These are phyloP conservation scores for Dicrostonyx torquatus DNA, from an alignment of 2,797 vertebrate genomes.

Conservation along the genomic window DNA sequence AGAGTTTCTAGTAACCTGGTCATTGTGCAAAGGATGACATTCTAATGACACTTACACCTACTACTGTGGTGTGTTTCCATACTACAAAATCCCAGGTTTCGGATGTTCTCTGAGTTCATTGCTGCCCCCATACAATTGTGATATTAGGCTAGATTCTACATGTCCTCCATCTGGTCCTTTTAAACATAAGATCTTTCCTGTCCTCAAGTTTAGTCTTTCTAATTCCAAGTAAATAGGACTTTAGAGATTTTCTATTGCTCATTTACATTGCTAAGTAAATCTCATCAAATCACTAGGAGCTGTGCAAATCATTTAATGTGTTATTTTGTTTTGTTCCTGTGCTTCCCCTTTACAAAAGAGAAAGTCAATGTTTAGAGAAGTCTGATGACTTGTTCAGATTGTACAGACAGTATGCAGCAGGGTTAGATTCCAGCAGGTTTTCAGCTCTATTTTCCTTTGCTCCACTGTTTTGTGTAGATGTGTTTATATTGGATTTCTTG, in stretches of 20 bases:
- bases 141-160: not conserved
- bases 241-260: constrained; percentile 24
- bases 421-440: not conserved
- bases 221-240: constrained; percentile 12
- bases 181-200: constrained; percentile 38
- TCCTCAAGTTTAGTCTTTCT: not conserved
- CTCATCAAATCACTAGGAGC: constrained; percentile 36
- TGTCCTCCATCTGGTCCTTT: constrained; percentile 25
- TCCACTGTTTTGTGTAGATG: constrained; percentile 17
- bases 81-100: not conserved
- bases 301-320: not conserved
- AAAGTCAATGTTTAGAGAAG: constrained; percentile 16
- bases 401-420: not conserved
- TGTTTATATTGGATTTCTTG: constrained; percentile 13
- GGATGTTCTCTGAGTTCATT: constrained; percentile 29
- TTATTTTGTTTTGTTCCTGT: not conserved
- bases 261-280: constrained; percentile 22
- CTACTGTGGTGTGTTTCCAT: not conserved
- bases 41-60: constrained; percentile 14
- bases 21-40: constrained; percentile 1
- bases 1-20: constrained; percentile 49
- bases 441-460: not conserved
- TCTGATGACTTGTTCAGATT: constrained; percentile 56
- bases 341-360: constrained; percentile 32
- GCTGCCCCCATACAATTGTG: constrained; percentile 29